phyloP scores from a whole-genome alignment of 1,140 invertebrate genomes.

The Littorina saxatilis region DNA sequence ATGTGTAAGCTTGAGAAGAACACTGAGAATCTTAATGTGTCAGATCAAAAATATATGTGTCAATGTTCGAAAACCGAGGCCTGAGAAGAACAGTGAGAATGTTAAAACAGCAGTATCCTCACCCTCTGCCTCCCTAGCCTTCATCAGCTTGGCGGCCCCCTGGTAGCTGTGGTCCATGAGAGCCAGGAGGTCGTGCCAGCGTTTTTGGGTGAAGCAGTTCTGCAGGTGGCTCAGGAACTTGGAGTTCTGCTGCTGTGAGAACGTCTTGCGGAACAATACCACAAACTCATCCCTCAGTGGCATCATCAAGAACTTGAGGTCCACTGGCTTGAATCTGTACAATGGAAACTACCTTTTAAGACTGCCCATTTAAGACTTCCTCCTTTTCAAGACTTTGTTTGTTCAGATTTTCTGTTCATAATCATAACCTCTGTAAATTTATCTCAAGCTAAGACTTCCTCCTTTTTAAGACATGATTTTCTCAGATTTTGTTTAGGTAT shows the following conservation, averaged over 20 bases:
- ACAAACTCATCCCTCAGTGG: constrained; percentile 92
- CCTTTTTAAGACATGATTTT: too few species aligned
- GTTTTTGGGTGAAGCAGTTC: constrained; percentile 81
- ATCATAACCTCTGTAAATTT: too few species aligned
- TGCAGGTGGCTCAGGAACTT: constrained; percentile 90
- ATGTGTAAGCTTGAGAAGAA: too few species aligned
- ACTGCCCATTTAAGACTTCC: too few species aligned
- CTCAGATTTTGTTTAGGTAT: too few species aligned
- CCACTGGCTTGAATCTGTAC: constrained; percentile 92
- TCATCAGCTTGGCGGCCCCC: background rate
- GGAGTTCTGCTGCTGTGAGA: constrained; percentile 87
- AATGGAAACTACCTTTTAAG: background rate
- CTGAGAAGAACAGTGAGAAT: too few species aligned
- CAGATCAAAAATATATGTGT: too few species aligned
- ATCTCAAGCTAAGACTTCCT: too few species aligned
- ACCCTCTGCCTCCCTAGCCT: background rate
- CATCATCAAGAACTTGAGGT: constrained; percentile 88
- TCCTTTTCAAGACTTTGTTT: too few species aligned
- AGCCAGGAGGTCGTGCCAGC: constrained; percentile 84
- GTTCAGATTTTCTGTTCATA: too few species aligned
- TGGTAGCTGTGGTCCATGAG: constrained; percentile 85
- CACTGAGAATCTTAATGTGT: too few species aligned
- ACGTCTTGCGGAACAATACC: constrained; percentile 86
- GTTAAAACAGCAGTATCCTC: background rate
- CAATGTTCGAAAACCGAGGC: too few species aligned